A percentile compares a stretch with the other conserved stretches of the same genome.
These are phyloP conservation scores for Nansenia antarctica DNA, from an alignment of 2,113 vertebrate species.

Conservation along the genomic window DNA sequence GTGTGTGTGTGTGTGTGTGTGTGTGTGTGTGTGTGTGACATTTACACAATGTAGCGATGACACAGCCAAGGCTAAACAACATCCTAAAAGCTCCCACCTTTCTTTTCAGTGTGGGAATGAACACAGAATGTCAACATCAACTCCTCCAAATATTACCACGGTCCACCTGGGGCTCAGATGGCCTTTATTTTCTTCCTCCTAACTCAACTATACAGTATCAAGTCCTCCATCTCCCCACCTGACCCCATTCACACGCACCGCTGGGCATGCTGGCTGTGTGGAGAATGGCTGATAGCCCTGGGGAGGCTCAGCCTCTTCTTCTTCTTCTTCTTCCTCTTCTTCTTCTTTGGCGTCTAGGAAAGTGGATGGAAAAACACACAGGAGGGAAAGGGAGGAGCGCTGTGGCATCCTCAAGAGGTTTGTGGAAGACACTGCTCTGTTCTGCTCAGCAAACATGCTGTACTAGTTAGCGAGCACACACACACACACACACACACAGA, in stretches of 20 bases:
- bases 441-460: not conserved
- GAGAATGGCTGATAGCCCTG: slow-evolving; percentile 19
- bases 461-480: not conserved
- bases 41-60: not conserved
- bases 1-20: not conserved
- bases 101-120: slow-evolving; percentile 4
- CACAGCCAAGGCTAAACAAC: not conserved
- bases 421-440: too few relatives aligned
- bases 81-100: not conserved
- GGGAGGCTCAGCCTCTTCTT: not conserved
- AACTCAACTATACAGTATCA: slow-evolving; percentile 25
- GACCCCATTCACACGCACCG: slow-evolving; percentile 54
- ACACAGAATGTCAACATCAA: not conserved
- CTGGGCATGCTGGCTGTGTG: slow-evolving; percentile 29
- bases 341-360: not conserved
- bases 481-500: slow-evolving; percentile 10
- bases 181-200: slow-evolving; percentile 21
- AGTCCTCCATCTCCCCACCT: slow-evolving; percentile 32
- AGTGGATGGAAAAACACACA: not conserved
- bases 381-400: not conserved
- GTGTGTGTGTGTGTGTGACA: not conserved
- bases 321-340: too few relatives aligned
- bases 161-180: slow-evolving; percentile 14
- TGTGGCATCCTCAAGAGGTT: too few relatives aligned
- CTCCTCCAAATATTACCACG: slow-evolving; percentile 15